phyloP scores from a whole-genome alignment of 2,888 invertebrate species.

The Macrophya alboannulata region DNA sequence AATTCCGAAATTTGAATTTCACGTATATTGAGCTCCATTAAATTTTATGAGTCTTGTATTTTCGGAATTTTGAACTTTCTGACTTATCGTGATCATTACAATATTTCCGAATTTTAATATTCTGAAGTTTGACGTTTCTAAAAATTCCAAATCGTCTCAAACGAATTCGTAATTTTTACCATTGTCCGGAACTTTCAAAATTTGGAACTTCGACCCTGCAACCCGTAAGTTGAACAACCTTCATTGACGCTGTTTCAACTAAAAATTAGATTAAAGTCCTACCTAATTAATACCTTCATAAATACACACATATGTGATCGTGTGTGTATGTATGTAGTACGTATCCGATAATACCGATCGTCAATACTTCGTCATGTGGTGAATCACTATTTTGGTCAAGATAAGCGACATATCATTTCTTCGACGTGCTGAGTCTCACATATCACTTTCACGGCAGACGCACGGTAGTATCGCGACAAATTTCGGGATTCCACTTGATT shows the following conservation, averaged over 20 bases:
- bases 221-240: background rate
- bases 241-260: background rate
- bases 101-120: no score
- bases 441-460: background rate
- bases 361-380: slow-evolving; percentile 28
- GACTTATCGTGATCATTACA: no score
- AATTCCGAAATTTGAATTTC: no score
- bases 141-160: no score
- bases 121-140: no score
- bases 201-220: no score
- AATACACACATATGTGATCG: background rate
- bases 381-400: slow-evolving; percentile 33
- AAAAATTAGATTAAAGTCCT: background rate
- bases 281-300: background rate
- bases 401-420: slow-evolving; percentile 22
- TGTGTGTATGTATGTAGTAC: background rate
- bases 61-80: no score
- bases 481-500: background rate
- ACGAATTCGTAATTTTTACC: no score
- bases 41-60: no score
- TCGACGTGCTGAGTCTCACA: slow-evolving; percentile 13
- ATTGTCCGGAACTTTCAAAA: no score
- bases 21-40: no score
- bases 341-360: background rate
- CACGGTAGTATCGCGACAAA: background rate